Conservation (phyloP, 2,888 invertebrate genomes). For the Autographa gamma region DNA sequence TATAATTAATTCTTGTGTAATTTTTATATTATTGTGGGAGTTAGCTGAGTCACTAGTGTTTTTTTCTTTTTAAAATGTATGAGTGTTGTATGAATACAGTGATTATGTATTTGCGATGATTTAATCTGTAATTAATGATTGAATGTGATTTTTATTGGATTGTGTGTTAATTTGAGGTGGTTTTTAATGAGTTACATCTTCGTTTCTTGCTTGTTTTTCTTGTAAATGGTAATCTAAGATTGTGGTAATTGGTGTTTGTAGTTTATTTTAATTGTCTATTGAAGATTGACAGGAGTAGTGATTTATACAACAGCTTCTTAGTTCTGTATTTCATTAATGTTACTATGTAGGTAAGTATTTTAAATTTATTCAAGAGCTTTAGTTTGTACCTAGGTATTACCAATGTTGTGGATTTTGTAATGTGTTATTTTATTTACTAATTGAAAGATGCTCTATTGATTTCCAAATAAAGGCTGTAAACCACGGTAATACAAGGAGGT, state of each 20-base stretch:
- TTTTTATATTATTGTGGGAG: slow-evolving; percentile 78
- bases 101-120: slow-evolving; percentile 20
- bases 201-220: slow-evolving; percentile 6
- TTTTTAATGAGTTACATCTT: slow-evolving; percentile 38
- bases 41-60: slow-evolving; percentile 74
- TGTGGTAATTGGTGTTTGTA: background rate
- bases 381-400: too few relatives aligned
- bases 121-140: slow-evolving; percentile 14
- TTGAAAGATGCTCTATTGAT: too few relatives aligned
- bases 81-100: slow-evolving; percentile 10
- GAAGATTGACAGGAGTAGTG: background rate
- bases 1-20: slow-evolving; percentile 82
- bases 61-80: background rate
- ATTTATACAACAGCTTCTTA: background rate
- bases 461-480: too few relatives aligned
- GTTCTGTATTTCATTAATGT: background rate
- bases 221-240: background rate
- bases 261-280: slow-evolving; percentile 3
- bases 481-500: too few relatives aligned
- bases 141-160: slow-evolving; percentile 19
- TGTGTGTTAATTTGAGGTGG: slow-evolving; percentile 35
- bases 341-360: background rate
- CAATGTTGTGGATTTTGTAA: too few relatives aligned
- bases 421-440: too few relatives aligned
- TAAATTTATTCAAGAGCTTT: too few relatives aligned